Conservation (phyloP, 2,113 vertebrate species). For the Upupa epops region DNA sequence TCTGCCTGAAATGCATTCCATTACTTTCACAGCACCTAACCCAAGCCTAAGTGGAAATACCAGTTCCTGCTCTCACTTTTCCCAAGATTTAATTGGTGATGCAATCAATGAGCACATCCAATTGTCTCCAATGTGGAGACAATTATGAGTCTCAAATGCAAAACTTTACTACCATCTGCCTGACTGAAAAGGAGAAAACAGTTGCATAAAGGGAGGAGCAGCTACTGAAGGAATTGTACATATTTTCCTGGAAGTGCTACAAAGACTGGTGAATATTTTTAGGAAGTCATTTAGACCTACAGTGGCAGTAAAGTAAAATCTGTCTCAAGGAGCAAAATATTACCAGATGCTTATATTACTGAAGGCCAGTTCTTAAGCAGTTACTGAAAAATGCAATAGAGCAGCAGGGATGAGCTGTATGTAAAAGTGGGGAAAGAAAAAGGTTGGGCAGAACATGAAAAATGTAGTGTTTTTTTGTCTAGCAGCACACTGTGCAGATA, state of each 20-base stretch:
- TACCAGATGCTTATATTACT: background rate
- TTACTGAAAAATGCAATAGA: background rate
- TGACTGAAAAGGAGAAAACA: background rate
- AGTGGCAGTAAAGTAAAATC: background rate
- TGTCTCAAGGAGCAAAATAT: background rate
- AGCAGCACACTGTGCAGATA: background rate
- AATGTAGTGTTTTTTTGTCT: background rate
- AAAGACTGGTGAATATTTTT: background rate
- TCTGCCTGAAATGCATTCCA: background rate
- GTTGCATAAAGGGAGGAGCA: background rate
- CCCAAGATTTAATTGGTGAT: background rate
- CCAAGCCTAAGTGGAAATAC: constrained; percentile 4
- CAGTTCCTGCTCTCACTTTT: constrained; percentile 23
- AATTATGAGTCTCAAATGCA: background rate
- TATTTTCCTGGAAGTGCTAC: background rate
- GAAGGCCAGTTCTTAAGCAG: background rate
- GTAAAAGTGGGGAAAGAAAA: background rate
- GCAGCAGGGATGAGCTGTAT: background rate
- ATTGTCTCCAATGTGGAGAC: background rate
- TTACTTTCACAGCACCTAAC: background rate
- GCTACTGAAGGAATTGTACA: background rate
- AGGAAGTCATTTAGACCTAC: background rate
- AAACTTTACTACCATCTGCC: background rate
- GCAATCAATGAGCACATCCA: background rate
- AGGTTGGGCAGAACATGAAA: background rate